Evolutionary conservation across 2,888 invertebrate genomes (phyloP), one percentile per base, ranked within the genome.

Genomic region (Melangyna quadrimaculata): DNA sequence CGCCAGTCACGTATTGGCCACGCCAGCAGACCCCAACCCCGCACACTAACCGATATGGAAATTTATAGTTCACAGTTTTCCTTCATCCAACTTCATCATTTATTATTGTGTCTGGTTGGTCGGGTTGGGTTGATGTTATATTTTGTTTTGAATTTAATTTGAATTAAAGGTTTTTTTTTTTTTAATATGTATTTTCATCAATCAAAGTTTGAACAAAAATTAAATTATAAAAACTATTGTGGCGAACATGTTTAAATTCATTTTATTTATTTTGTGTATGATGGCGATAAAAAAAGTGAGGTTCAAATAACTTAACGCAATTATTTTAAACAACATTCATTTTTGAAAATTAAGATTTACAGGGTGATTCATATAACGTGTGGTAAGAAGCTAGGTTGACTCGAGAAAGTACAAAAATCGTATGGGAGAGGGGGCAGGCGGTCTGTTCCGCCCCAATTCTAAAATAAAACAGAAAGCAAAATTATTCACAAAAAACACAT

Each of bases 1-100:
- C 59, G 81, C 70, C 61, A 78, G 86, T 86, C 86, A 86, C 86
- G 86, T 86, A 86, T 70, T 70, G 22, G 22, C 59, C 65, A 65
- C 74, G 63, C 61, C 43, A 22, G n/a, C n/a, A n/a, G n/a, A n/a
- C n/a, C n/a, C n/a, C n/a, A 43, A 48, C 17, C 27, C 61, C 61
- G 12, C 22, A 27, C 27, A 19, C 45, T 12, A 43, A 24, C 61
- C 61, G 61, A 45, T 32, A 43, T 45, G 45, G 5, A 17, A 59
- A 59, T 37, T 37, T 48, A 19, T 59, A 59, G 37, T 37, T 59
- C 22, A 37, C 59, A 37, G n/a, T 37, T 37, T 32, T 59, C 14
- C 19, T 24, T 51, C 22, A 14, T 12, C 8, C 22, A 29, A 7
- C 19, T 14, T 32, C 8, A 37, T 59, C 7, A 14, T 19, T 19